phyloP scores from a whole-genome alignment of 2,797 vertebrate species.

The Manis crassicaudata region DNA sequence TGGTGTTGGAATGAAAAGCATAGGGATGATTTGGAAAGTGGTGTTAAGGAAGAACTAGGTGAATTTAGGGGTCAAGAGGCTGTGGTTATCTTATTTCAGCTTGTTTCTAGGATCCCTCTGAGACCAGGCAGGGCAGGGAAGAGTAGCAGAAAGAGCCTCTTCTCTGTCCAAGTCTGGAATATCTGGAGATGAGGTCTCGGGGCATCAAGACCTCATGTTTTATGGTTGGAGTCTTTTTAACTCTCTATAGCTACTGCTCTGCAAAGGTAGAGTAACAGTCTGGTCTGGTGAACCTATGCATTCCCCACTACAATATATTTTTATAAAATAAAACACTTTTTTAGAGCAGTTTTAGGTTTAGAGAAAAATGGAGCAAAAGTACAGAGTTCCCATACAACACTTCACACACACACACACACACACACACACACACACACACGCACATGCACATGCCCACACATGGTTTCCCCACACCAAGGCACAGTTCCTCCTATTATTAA shows the following conservation, averaged over 20 bases:
- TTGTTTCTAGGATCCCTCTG: neutral
- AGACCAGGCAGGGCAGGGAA: neutral
- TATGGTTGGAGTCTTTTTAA: neutral
- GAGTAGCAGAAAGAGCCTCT: neutral
- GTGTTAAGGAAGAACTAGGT: neutral
- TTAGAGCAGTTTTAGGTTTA: neutral
- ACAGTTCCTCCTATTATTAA: neutral
- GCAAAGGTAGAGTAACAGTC: neutral
- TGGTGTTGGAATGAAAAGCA: neutral
- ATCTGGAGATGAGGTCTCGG: neutral
- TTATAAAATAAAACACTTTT: neutral
- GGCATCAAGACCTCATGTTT: neutral
- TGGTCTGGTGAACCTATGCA: neutral
- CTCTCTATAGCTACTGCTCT: neutral
- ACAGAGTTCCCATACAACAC: neutral
- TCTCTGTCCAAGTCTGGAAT: neutral
- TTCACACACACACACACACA: neutral
- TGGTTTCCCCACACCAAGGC: neutral
- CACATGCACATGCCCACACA: neutral
- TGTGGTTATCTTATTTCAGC: neutral
- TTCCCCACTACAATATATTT: neutral
- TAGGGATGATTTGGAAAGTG: neutral
- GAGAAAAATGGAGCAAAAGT: neutral
- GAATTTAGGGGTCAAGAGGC: neutral
- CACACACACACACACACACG: neutral